Percentiles rank a stretch among this genome's conserved stretches.
phyloP scores from a whole-genome alignment of 2,113 vertebrate species.

The Electrona antarctica region DNA sequence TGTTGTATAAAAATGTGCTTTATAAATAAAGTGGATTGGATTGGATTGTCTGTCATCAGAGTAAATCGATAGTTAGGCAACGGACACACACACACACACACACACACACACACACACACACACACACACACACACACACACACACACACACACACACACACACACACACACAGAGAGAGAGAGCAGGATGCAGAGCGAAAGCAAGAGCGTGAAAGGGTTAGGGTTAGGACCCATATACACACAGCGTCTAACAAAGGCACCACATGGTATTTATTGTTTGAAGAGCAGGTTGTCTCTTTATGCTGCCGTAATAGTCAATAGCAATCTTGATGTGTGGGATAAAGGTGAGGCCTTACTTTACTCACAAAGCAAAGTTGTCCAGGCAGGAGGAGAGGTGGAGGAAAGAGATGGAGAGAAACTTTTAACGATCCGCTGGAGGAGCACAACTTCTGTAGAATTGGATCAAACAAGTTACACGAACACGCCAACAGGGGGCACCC shows the following conservation, averaged over 20 bases:
- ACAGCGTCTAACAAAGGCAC: too few relatives aligned
- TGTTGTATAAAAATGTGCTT: too few relatives aligned
- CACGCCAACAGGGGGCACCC: too few relatives aligned
- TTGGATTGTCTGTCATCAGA: too few relatives aligned
- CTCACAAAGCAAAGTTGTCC: constrained; percentile 40
- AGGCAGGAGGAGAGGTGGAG: constrained; percentile 21
- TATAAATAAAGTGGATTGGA: too few relatives aligned
- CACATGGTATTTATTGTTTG: too few relatives aligned
- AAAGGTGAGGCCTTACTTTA: constrained; percentile 13
- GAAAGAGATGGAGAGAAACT: constrained; percentile 36
- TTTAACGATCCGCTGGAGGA: constrained; percentile 49
- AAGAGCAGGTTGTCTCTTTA: constrained; percentile 31
- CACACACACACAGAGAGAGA: too few relatives aligned
- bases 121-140: constrained; percentile 14
- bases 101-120: constrained; percentile 26
- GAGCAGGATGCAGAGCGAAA: too few relatives aligned
- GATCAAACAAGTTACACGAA: constrained; percentile 61
- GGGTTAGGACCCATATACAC: too few relatives aligned
- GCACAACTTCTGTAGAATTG: constrained; percentile 63
- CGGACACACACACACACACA: background rate
- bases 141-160: too few relatives aligned
- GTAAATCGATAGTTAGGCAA: too few relatives aligned
- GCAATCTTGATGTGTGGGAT: constrained; percentile 50
- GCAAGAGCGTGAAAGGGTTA: too few relatives aligned
- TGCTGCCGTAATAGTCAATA: constrained; percentile 39